phyloP scores from a whole-genome alignment of 1,140 invertebrate species.

The Drosophila seguyi region DNA sequence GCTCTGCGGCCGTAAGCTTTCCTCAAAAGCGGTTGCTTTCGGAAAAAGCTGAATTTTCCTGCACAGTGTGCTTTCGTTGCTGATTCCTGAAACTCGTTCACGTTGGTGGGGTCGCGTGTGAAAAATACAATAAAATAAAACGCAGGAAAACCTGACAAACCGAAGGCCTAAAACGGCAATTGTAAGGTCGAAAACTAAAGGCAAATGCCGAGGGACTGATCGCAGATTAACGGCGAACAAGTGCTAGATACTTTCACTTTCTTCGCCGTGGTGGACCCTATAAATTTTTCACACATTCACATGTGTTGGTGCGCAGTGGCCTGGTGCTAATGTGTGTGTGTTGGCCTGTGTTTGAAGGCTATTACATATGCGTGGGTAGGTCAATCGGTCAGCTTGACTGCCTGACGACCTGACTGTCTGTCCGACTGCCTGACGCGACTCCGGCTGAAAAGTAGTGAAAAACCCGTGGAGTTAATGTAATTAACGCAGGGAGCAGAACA shows the following conservation, averaged over 20 bases:
- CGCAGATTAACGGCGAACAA: not conserved
- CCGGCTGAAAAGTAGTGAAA: not conserved
- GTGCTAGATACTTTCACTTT: constrained; percentile 55
- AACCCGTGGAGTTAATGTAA: constrained; percentile 16
- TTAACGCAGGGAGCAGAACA: constrained; percentile 28
- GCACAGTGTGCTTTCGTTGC: constrained; percentile 79
- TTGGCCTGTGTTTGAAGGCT: constrained; percentile 20
- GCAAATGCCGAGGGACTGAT: not conserved
- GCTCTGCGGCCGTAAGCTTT: constrained; percentile 26
- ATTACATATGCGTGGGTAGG: constrained; percentile 82
- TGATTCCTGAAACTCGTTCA: constrained; percentile 80
- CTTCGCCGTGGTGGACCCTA: constrained; percentile 46
- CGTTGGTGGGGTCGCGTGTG: constrained; percentile 72
- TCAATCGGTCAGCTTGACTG: constrained; percentile 69
- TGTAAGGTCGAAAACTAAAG: constrained; percentile 4
- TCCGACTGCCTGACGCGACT: not conserved
- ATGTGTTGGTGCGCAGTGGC: constrained; percentile 36
- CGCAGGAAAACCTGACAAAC: constrained; percentile 37
- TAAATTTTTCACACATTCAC: constrained; percentile 66
- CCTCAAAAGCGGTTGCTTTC: constrained; percentile 49
- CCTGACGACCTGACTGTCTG: constrained; percentile 5
- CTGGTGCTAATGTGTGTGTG: constrained; percentile 27
- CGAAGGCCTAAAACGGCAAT: constrained; percentile 10
- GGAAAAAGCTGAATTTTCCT: constrained; percentile 67
- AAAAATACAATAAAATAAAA: constrained; percentile 53